Conservation (phyloP, 37 sponge, comb jelly and placozoan species). For the Aplysina aerophoba region DNA sequence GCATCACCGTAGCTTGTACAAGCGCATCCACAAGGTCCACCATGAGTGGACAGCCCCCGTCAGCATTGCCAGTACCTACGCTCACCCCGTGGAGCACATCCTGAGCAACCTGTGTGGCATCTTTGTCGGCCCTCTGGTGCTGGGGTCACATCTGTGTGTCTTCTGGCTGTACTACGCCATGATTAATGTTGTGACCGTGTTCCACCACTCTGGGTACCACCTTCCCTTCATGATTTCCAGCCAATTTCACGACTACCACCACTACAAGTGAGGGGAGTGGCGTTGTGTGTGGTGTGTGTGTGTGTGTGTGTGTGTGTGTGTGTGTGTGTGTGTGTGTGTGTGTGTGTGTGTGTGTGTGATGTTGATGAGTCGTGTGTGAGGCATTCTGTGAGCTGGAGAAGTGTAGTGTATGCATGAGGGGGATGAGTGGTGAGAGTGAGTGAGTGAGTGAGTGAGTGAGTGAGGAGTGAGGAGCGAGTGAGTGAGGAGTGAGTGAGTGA, state of each 20-base stretch:
- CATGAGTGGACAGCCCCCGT: slow-evolving; percentile 91
- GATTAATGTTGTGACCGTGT: slow-evolving; percentile 46
- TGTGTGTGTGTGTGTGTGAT: not conserved
- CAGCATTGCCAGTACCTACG: slow-evolving; percentile 71
- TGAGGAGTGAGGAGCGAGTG: not conserved
- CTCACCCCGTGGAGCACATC: slow-evolving; percentile 81
- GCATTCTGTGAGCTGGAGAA: too few species aligned
- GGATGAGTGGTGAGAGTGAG: too few species aligned
- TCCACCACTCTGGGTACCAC: slow-evolving; percentile 90
- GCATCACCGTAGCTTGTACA: slow-evolving; percentile 85
- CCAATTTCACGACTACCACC: slow-evolving; percentile 91
- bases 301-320: not conserved
- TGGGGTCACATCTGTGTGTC: slow-evolving; percentile 61
- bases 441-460: not conserved
- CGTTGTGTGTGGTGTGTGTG: not conserved
- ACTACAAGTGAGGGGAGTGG: slow-evolving; percentile 58
- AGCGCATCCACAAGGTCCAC: slow-evolving; percentile 85
- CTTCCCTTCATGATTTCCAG: slow-evolving; percentile 82
- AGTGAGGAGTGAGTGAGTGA: not conserved
- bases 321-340: not conserved
- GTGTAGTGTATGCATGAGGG: not conserved
- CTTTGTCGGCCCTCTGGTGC: slow-evolving; percentile 38
- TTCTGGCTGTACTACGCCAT: slow-evolving; percentile 74
- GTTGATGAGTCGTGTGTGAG: not conserved
- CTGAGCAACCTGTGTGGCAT: slow-evolving; percentile 65